Base-by-base conservation (phyloP, 2,113 vertebrate genomes). In the Hepsetus odoe region DNA sequence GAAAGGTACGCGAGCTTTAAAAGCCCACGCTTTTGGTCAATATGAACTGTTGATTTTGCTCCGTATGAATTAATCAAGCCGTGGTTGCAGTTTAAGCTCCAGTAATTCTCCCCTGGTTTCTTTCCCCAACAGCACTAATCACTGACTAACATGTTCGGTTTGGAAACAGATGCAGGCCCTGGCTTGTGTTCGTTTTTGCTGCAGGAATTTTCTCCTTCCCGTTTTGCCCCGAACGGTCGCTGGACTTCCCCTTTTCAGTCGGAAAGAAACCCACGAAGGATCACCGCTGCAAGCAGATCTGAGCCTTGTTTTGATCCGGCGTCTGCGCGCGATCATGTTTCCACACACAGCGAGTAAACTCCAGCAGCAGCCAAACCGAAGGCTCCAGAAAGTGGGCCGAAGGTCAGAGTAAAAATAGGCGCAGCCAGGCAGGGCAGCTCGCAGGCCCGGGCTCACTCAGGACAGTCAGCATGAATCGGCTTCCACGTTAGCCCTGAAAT, bases 361-460 rank as follows among this genome's bases (percentile, higher is more conserved):
- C 22, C 38, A 74, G 44, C 73, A 53, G 49, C 5, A 55, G 42
- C n/a, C 58, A 40, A 77, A 72, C 78, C 38, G 18, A 61, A 72
- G 80, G 69, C 11, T 2, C 11, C 68, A 51, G 62, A 87, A 93
- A 90, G 85, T 92, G 87, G 90, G 90, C 59, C 80, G 91, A 90
- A 86, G 92, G 89, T 93, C 87, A 86, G 90, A 85, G 88, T 90
- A 89, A 88, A 91, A 85, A 80, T 75, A 42, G 56, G 72, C 76
- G 40, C 68, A 51, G 35, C 84, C 32, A 76, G 26, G 44, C 28
- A 10, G 49, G 44, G 1, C n/a, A 16, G 65, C 65, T 65, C 26
- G 13, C 49, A 72, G 42, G 42, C 26, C 42, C 46, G 9, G 70
- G 74, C 56, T 58, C 69, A 71, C 4, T 58, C 40, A 35, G 35